These are phyloP conservation scores for Catocala nupta DNA, from an alignment of 2,888 invertebrate genomes.

Conservation along the genomic window DNA sequence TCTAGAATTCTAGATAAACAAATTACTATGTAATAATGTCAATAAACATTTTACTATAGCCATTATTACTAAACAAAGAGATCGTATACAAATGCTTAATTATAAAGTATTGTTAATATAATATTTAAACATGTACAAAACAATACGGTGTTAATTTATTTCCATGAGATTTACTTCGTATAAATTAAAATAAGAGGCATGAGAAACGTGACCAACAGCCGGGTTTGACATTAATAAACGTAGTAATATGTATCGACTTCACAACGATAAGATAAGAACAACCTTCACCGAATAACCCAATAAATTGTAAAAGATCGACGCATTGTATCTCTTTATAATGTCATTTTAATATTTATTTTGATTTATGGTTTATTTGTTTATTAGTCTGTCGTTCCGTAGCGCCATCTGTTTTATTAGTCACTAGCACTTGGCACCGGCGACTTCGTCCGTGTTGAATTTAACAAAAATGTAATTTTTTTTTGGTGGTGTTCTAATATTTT, in stretches of 20 bases:
- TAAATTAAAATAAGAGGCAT: slow-evolving; percentile 11
- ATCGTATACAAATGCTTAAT: too few relatives aligned
- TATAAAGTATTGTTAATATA: too few relatives aligned
- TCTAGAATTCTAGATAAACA: too few relatives aligned
- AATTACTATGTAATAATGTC: too few relatives aligned
- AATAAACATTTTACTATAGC: too few relatives aligned
- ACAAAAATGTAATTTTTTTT: too few relatives aligned
- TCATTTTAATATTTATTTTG: slow-evolving; percentile 14
- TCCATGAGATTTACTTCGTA: slow-evolving; percentile 10
- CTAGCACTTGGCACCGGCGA: too few relatives aligned
- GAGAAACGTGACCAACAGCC: slow-evolving; percentile 31
- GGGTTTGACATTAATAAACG: slow-evolving; percentile 25
- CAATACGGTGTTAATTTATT: not conserved
- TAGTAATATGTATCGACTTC: slow-evolving; percentile 26
- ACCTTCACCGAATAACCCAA: slow-evolving; percentile 74
- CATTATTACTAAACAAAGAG: too few relatives aligned
- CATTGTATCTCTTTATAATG: slow-evolving; percentile 23
- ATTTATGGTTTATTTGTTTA: slow-evolving; percentile 20
- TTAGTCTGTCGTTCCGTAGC: too few relatives aligned
- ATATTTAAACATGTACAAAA: not conserved
- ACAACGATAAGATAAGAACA: slow-evolving; percentile 64
- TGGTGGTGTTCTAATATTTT: too few relatives aligned
- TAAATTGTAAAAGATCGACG: slow-evolving; percentile 38
- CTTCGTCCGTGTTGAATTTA: too few relatives aligned
- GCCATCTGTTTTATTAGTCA: too few relatives aligned